Base-by-base conservation (phyloP, 1,140 invertebrate species). In the Heliothis virescens region DNA sequence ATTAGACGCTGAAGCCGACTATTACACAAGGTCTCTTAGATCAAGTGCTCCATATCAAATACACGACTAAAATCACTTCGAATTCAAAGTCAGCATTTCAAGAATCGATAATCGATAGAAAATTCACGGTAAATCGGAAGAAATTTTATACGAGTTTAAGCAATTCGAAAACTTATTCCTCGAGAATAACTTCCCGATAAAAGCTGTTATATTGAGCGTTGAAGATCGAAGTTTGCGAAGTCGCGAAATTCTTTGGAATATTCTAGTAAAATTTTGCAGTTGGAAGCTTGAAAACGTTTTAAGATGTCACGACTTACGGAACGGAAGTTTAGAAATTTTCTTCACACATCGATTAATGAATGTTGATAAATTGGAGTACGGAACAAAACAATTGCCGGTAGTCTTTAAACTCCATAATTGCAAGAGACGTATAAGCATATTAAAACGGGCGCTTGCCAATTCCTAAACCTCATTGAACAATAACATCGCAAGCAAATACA, bases 161-260 rank as follows among this genome's bases (percentile, higher is more conserved):
- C 16, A 48, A 48, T 67, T 67, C 41, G 34, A 67, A 67, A 67
- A 67, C 34, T 67, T 67, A 67, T 67, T 48, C 63, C 18, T 67
- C 12, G 63, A 21, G 63, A 48, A 48, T 67, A 67, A 67, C 63
- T 67, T 67, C 41, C 16, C 41, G 63, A 67, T 67, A 48, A 67
- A 67, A n/a, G 41, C 41, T 67, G 63, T 67, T 67, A 67, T 67
- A 67, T 67, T 67, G 63, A 41, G 63, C 63, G 41, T 50, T 48
- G 34, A 48, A 67, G 63, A 67, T 67, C 63, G 16, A 67, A 67
- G 41, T 67, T 67, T 67, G 63, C 12, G n/a, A 47, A 67, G 41
- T 67, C 63, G 41, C 10, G 11, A 41, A 67, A 67, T 67, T 48
- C 41, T 48, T 67, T 16, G 41, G 63, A 18, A 67, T 48, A 67